Conservation (phyloP, 2,888 invertebrate genomes). For the Hypolimnas misippus region DNA sequence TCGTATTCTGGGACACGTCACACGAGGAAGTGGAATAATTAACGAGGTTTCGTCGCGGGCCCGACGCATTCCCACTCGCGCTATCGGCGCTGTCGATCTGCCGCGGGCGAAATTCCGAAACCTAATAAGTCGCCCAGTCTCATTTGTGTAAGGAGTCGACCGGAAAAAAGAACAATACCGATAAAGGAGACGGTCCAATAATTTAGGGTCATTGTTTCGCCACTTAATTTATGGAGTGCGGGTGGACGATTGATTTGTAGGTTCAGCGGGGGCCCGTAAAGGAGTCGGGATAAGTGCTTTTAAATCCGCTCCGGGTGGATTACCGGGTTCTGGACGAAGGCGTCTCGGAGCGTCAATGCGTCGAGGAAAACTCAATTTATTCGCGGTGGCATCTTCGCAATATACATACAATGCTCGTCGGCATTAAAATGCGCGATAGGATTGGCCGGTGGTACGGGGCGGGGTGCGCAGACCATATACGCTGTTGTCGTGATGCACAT, state of each 20-base stretch:
- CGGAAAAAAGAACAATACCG: constrained; percentile 75
- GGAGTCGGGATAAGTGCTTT: constrained; percentile 68
- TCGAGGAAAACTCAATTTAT: constrained; percentile 73
- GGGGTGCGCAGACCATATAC: constrained; percentile 74
- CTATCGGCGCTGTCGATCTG: constrained; percentile 76
- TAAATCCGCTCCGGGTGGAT: constrained; percentile 53
- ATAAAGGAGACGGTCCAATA: constrained; percentile 80
- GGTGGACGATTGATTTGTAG: constrained; percentile 80
- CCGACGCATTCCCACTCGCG: constrained; percentile 49
- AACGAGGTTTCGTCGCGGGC: constrained; percentile 55
- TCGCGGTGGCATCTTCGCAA: constrained; percentile 62
- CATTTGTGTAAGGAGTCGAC: constrained; percentile 78
- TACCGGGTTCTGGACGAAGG: constrained; percentile 41
- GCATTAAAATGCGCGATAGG: constrained; percentile 79
- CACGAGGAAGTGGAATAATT: constrained; percentile 73
- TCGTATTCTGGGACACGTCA: constrained; percentile 33
- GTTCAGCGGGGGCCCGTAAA: constrained; percentile 67
- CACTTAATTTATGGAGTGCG: constrained; percentile 82
- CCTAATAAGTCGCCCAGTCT: constrained; percentile 81
- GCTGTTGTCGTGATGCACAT: constrained; percentile 81
- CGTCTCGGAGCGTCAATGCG: constrained; percentile 60
- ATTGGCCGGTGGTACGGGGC: constrained; percentile 73
- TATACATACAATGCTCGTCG: constrained; percentile 79
- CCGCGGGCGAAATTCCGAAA: constrained; percentile 73
- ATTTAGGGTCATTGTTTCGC: constrained; percentile 83